Evolutionary conservation across 2,888 invertebrate genomes (phyloP), one percentile per base, ranked within the genome.

Genomic region (Anodontia alba): DNA sequence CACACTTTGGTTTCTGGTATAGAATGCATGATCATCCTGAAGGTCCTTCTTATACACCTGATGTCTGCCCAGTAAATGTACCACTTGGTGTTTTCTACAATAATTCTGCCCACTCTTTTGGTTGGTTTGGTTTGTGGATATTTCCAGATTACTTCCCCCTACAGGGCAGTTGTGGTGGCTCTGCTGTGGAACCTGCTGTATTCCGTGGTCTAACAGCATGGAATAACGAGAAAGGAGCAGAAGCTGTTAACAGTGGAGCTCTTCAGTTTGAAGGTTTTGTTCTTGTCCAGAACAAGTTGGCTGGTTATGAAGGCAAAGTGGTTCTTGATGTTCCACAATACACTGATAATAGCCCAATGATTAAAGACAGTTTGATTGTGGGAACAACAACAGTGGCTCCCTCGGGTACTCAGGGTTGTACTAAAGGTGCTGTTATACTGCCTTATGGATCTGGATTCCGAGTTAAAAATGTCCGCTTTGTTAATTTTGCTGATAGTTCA

Each of bases 1-100:
- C 92, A 0, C 93, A 94, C 75, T 93, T 94, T 88, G 94, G 92
- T n/a, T 93, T 88, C 82, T 93, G 94, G 94, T 93, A 93, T 84
- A 83, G 93, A 54, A 91, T 94, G 92, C 91, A 90, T 23, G 71
- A 79, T 1, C 89, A 92, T 73, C 93, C 94, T 0, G 91, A 92
- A 43, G 94, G 93, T 10, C 93, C 94, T 0, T 93, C 93, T 12
- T 89, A 80, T 70, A 89, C 89, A 43, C 43, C 83, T 0, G 76
- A 78, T 46, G 83, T 93, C 26, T 92, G 92, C 70, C 93, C 93
- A 3, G 80, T 86, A 26, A 83, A 89, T 36, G 88, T 87, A 2
- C 92, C 91, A 17, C 83, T 93, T 0, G 91, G 91, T 0, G 69
- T 73, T 1, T 92, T 91, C 81, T 23, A 75, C 8, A 93, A 93